Evolutionary conservation across 2,797 vertebrate genomes (phyloP), one percentile per base, ranked within the genome.

Genomic region (Cercopithecus hamlyni): DNA sequence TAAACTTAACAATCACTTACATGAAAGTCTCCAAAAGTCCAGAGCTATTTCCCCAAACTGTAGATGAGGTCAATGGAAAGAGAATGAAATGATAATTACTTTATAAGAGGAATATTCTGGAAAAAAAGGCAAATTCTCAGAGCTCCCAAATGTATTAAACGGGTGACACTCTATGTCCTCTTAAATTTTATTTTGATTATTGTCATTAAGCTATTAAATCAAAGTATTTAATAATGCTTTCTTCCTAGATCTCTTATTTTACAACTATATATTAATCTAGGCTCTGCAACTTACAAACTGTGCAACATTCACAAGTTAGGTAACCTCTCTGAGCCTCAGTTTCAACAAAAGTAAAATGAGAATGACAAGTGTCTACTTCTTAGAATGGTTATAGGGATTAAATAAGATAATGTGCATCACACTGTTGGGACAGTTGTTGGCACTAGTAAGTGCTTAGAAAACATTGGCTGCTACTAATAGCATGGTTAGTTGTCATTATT

Each of bases 141-240:
- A 50, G 55, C 7, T 90, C 75, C 80, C 61, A 67, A 50, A 94
- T 50, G 43, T 79, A 52, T 52, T 55, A 79, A 94, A 88, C 83
- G 93, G 93, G 27, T 81, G 77, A 43, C 5, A 70, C 6, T 20
- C 33, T 19, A 0, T 7, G 13, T 85, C 50, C 52, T 85, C 36
- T 85, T 70, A 77, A 79, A 89, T 87, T 67, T 52, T 94, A 77
- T 92, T 92, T 87, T 57, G 55, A 70, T 83, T 87, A 82, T 70
- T 92, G 43, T 27, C 55, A 79, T 30, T 58, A 90, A 97, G 7
- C 14, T 79, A 33, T 83, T 64, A 83, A 45, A 43, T 30, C 30
- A 20, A 87, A 83, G 22, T 52, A 79, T 43, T 92, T n/a, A 94
- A 73, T 64, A 86, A 73, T 27, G 22, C 45, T 88, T 85, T 83